These are phyloP conservation scores for Onychostruthus taczanowskii DNA, from an alignment of 2,113 vertebrate genomes.

Conservation along the genomic window DNA sequence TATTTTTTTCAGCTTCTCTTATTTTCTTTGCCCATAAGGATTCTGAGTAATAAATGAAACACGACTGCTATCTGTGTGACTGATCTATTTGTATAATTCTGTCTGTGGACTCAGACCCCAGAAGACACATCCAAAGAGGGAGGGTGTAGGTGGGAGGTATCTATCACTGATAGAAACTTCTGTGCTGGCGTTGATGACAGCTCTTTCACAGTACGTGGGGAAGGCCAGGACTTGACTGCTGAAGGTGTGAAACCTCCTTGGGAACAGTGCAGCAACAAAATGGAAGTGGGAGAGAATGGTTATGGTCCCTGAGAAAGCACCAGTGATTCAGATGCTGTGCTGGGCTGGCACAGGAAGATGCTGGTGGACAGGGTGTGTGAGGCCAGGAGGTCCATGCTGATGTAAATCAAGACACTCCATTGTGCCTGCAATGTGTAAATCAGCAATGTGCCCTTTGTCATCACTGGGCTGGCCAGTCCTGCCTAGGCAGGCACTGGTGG, in stretches of 20 bases:
- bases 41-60: slow-evolving; percentile 91
- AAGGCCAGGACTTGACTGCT: not conserved
- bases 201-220: slow-evolving; percentile 58
- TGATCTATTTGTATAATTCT: slow-evolving; percentile 88
- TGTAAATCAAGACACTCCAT: not conserved
- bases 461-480: not conserved
- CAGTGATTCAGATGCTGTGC: not conserved
- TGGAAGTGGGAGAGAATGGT: slow-evolving; percentile 53
- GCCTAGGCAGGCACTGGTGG: not conserved
- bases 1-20: slow-evolving; percentile 79
- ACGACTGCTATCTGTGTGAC: slow-evolving; percentile 80
- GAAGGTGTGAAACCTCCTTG: slow-evolving; percentile 73
- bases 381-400: not conserved
- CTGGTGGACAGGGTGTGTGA: slow-evolving; percentile 26
- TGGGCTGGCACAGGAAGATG: slow-evolving; percentile 47
- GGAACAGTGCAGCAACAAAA: slow-evolving; percentile 70
- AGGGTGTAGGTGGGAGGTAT: slow-evolving; percentile 63
- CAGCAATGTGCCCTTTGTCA: slow-evolving; percentile 54
- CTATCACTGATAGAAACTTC: slow-evolving; percentile 67
- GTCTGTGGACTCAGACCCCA: slow-evolving; percentile 78
- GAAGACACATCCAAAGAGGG: slow-evolving; percentile 33
- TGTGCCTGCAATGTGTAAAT: slow-evolving; percentile 17
- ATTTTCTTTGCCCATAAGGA: slow-evolving; percentile 87
- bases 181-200: slow-evolving; percentile 76
- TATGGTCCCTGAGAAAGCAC: not conserved